Percentiles rank a stretch among this genome's conserved stretches.
Conservation (phyloP, 1,140 invertebrate species). For the Trinorchestia longiramus region DNA sequence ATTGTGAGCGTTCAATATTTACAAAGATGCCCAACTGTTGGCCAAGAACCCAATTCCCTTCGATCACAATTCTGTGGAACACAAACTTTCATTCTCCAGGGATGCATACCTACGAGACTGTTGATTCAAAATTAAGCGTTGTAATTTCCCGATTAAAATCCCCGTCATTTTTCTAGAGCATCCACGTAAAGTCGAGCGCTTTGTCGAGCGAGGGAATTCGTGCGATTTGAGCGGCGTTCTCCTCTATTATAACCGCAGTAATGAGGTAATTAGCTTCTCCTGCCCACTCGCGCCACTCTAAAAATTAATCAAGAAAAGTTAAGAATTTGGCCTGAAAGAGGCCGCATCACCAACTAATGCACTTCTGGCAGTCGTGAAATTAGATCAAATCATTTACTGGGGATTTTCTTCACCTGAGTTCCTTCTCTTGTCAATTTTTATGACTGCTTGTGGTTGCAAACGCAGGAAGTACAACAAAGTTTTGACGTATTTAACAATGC, state of each 20-base stretch:
- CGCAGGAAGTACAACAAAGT: neutral
- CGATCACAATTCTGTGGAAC: neutral
- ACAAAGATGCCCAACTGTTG: neutral
- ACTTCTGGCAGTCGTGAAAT: neutral
- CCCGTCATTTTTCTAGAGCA: constrained; percentile 18
- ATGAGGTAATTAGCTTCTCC: constrained; percentile 47
- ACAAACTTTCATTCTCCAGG: neutral
- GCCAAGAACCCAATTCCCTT: neutral
- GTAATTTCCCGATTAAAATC: constrained; percentile 24
- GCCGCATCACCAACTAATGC: constrained; percentile 5
- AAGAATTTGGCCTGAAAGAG: neutral
- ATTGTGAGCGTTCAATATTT: neutral
- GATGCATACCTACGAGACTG: neutral
- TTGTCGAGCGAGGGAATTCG: neutral
- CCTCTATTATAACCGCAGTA: constrained; percentile 35
- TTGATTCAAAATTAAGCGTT: constrained; percentile 1
- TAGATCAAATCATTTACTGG: neutral
- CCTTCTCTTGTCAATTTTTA: neutral
- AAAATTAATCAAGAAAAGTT: constrained; percentile 38
- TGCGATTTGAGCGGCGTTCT: neutral
- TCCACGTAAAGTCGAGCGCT: constrained; percentile 23
- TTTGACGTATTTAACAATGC: neutral
- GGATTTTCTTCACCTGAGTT: neutral
- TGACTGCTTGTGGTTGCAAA: neutral
- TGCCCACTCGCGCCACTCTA: constrained; percentile 12